phyloP scores from a whole-genome alignment of 2,888 invertebrate genomes.

The Cephus nigrinus region DNA sequence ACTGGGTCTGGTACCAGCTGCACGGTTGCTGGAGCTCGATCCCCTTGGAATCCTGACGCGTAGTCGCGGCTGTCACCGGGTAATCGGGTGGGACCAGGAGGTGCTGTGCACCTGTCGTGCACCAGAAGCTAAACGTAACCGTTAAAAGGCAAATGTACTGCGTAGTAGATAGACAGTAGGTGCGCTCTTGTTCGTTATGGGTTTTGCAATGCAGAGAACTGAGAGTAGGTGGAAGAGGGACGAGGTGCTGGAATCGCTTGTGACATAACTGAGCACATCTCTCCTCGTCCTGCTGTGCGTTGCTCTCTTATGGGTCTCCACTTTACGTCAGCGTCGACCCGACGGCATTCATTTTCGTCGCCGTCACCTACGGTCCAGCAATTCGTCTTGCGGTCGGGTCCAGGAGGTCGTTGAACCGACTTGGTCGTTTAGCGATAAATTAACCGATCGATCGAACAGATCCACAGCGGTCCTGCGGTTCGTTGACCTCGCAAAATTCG shows the following conservation, averaged over 20 bases:
- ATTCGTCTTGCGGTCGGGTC: slow-evolving; percentile 14
- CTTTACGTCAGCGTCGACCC: background rate
- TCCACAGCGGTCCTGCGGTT: background rate
- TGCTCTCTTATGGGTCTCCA: no score
- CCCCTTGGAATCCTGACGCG: background rate
- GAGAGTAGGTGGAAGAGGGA: background rate
- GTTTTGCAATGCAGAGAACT: background rate
- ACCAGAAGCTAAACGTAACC: background rate
- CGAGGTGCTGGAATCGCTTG: background rate
- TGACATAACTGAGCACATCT: background rate
- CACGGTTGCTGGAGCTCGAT: background rate
- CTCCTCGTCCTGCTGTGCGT: background rate
- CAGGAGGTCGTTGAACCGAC: slow-evolving; percentile 23
- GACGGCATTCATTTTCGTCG: background rate
- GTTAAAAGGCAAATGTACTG: background rate
- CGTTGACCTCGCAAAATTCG: slow-evolving; percentile 2
- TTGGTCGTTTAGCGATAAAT: background rate
- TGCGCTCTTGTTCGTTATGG: background rate
- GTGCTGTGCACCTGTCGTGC: background rate
- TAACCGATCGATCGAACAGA: slow-evolving; percentile 21
- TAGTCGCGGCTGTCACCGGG: background rate
- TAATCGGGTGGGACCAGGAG: background rate
- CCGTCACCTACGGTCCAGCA: background rate
- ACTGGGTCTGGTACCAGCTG: background rate
- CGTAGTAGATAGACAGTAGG: background rate